A percentile compares a stretch with the other conserved stretches of the same genome.
Evolutionary conservation across 2,113 vertebrate species (phyloP).

Genomic region (Ariopsis seemanni): DNA sequence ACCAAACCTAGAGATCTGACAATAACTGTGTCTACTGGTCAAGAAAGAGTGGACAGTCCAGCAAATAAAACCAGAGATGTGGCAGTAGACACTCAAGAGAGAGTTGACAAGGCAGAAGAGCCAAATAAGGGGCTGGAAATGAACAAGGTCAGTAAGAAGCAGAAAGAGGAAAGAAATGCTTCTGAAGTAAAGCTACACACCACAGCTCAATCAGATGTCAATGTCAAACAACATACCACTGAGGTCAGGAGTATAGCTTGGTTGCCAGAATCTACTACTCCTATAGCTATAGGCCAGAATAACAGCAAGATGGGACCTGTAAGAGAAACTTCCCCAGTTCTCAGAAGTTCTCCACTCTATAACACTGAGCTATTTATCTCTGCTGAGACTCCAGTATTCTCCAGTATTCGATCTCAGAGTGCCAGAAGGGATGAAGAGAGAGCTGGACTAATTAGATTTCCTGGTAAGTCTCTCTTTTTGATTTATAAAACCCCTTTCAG

Average conservation of each 20-base stretch:
- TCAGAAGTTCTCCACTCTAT: constrained; percentile 28
- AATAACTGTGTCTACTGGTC: not conserved
- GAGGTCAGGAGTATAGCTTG: constrained; percentile 60
- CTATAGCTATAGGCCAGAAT: constrained; percentile 67
- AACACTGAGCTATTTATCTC: not conserved
- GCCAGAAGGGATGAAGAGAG: constrained; percentile 62
- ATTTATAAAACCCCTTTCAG: not conserved
- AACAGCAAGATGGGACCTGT: constrained; percentile 37
- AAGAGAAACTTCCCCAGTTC: not conserved
- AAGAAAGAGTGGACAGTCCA: constrained; percentile 53
- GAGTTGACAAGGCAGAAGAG: constrained; percentile 45
- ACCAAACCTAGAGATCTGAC: constrained; percentile 46
- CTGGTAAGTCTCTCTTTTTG: constrained; percentile 75
- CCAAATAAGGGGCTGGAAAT: constrained; percentile 49
- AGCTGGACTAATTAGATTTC: constrained; percentile 55
- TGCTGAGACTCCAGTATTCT: not conserved
- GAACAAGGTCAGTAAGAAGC: constrained; percentile 45
- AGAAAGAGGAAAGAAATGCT: constrained; percentile 63
- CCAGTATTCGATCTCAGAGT: constrained; percentile 55
- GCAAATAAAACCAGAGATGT: constrained; percentile 40
- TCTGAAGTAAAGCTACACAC: constrained; percentile 89
- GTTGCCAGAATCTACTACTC: constrained; percentile 57
- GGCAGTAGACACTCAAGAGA: constrained; percentile 40
- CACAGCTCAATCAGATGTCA: constrained; percentile 73
- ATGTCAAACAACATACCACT: constrained; percentile 70